Percentiles rank a stretch among this genome's conserved stretches.
These are phyloP conservation scores for Cichladusa arquata DNA, from an alignment of 2,113 vertebrate species.

Conservation along the genomic window DNA sequence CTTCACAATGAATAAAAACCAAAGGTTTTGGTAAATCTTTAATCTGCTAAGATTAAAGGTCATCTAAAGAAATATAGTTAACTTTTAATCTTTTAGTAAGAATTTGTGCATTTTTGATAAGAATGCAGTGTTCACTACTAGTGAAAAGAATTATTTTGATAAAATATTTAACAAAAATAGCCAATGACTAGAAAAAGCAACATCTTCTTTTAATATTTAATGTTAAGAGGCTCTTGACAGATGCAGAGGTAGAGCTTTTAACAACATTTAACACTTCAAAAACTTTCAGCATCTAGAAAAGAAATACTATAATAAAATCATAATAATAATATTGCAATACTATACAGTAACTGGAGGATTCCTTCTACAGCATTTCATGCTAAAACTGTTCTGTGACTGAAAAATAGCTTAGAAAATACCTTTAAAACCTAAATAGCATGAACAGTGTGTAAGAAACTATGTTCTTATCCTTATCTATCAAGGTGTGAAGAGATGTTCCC, in stretches of 20 bases:
- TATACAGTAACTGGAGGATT: background rate
- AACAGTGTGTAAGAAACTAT: background rate
- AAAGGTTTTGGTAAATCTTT: background rate
- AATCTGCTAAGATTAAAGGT: background rate
- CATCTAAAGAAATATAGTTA: background rate
- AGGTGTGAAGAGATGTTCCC: no score
- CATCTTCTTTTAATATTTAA: slow-evolving; percentile 16
- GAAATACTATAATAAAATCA: background rate
- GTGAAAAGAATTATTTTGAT: background rate
- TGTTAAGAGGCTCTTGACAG: background rate
- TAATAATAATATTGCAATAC: background rate
- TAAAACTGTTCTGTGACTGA: background rate
- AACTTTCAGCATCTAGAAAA: background rate
- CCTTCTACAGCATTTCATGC: background rate
- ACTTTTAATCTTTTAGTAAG: background rate
- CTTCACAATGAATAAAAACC: background rate
- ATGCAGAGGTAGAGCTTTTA: background rate
- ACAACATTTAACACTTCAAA: background rate
- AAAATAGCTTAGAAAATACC: background rate
- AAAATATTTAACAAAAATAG: background rate
- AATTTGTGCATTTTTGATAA: fast-evolving
- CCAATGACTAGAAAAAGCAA: background rate
- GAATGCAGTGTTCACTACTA: background rate
- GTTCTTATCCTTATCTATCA: no score
- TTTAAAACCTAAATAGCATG: background rate